Evolutionary conservation across 1,140 invertebrate genomes (phyloP), one percentile per base, ranked within the genome.

Genomic region (Metaphire vulgaris): DNA sequence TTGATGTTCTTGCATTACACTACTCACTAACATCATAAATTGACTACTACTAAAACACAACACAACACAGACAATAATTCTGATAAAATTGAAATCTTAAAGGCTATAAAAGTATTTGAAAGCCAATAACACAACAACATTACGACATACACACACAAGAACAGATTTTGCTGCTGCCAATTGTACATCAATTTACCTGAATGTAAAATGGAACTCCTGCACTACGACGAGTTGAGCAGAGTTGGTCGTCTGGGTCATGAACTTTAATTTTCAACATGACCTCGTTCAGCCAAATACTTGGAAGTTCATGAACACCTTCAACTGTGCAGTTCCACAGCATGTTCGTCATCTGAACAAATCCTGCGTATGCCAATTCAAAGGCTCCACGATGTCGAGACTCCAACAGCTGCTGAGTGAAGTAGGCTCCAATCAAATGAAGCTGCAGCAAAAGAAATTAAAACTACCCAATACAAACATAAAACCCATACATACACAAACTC

Each of bases 331-430:
- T 89, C 89, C 90, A 92, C 16, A 93, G 83, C 80, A 87, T 85
- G n/a, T 86, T 83, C 80, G 92, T 91, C 41, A 96, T 85, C 81
- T 90, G 89, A 28, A 89, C 90, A 86, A 97, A 97, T 2, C 94
- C 95, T 75, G 95, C 90, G 85, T 94, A 94, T 2, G 93, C 93
- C 86, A 97, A 92, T 85, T 98, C 96, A 87, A 97, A 97, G 65
- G 96, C 95, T 1, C 96, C 96, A 78, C 95, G 88, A 86, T 98
- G 96, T 85, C 94, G 94, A 0, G 92, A 93, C 83, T 93, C 90
- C 0, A 96, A 86, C 0, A 82, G 81, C 67, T 85, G 85, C 1
- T 78, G 78, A 16, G 76, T 84, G 78, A 85, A 86, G 75, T 85
- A 86, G 0, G 80, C 75, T 1, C 84, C 83, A 41, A 87, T 82